These are phyloP conservation scores for Acleris holmiana DNA, from an alignment of 2,888 invertebrate genomes.

Conservation along the genomic window DNA sequence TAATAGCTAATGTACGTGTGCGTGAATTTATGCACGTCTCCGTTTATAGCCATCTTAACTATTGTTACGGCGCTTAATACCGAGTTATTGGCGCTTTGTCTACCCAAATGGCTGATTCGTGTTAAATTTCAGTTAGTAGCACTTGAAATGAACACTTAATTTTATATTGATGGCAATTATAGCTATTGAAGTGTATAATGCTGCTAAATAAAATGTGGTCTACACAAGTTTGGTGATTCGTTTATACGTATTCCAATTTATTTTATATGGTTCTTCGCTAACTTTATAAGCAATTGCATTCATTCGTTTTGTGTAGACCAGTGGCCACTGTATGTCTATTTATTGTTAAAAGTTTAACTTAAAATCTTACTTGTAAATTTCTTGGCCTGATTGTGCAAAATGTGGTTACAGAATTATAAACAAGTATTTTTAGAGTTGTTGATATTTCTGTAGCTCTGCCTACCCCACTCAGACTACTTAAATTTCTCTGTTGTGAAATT, in stretches of 20 bases:
- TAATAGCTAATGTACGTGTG: constrained; percentile 72
- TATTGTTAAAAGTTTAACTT: no score
- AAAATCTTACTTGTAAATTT: no score
- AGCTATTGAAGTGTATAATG: neutral
- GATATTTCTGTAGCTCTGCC: no score
- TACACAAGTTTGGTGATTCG: neutral
- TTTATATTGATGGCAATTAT: neutral
- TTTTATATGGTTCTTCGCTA: no score
- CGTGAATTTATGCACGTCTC: constrained; percentile 53
- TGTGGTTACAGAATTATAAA: no score
- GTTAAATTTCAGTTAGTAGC: constrained; percentile 21
- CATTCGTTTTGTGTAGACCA: no score
- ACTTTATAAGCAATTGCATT: no score
- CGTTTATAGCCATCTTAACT: constrained; percentile 36
- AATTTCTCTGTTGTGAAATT: no score
- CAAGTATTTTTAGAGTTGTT: no score
- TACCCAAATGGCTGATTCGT: constrained; percentile 27
- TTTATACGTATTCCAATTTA: neutral
- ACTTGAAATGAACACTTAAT: neutral
- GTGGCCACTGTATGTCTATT: no score
- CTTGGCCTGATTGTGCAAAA: no score
- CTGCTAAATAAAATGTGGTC: neutral
- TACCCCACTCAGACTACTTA: no score
- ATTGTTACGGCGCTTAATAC: constrained; percentile 37
- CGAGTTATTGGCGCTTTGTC: constrained; percentile 33